Evolutionary conservation across 2,797 vertebrate species (phyloP).

Genomic region (Thamnophis elegans): DNA sequence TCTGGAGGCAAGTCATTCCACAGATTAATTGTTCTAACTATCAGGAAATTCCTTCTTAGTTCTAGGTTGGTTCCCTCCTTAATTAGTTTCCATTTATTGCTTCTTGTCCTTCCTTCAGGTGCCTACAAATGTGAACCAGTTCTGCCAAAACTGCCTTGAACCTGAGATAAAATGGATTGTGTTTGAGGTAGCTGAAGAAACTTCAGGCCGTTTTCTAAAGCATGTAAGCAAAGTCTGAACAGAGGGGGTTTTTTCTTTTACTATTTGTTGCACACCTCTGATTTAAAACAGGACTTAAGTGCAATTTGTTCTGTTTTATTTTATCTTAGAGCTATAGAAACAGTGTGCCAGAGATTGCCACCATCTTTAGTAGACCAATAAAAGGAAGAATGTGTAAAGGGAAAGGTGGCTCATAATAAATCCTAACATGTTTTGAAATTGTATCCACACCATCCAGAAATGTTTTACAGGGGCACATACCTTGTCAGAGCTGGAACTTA

Average conservation of each 20-base stretch:
- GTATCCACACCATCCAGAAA: constrained; percentile 29
- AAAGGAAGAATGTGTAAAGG: neutral
- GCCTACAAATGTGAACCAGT: neutral
- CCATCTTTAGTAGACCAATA: neutral
- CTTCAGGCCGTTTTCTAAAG: neutral
- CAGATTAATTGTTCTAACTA: neutral
- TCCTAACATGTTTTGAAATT: constrained; percentile 33
- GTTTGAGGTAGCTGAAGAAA: neutral
- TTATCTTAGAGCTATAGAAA: neutral
- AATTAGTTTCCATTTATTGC: neutral
- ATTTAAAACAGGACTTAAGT: neutral
- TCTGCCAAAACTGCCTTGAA: neutral
- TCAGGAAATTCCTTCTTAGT: neutral
- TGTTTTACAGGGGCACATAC: neutral
- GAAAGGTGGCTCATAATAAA: neutral
- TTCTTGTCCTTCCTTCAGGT: neutral
- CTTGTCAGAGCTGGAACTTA: constrained; percentile 27
- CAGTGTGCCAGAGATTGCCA: neutral
- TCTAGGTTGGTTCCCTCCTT: neutral
- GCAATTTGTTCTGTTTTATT: neutral
- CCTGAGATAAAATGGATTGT: neutral
- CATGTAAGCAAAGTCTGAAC: neutral
- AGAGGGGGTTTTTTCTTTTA: too few relatives aligned
- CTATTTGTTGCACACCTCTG: neutral
- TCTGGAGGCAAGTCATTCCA: neutral